phyloP scores from a whole-genome alignment of 1,140 invertebrate species.

The Leptopilina clavipes region DNA sequence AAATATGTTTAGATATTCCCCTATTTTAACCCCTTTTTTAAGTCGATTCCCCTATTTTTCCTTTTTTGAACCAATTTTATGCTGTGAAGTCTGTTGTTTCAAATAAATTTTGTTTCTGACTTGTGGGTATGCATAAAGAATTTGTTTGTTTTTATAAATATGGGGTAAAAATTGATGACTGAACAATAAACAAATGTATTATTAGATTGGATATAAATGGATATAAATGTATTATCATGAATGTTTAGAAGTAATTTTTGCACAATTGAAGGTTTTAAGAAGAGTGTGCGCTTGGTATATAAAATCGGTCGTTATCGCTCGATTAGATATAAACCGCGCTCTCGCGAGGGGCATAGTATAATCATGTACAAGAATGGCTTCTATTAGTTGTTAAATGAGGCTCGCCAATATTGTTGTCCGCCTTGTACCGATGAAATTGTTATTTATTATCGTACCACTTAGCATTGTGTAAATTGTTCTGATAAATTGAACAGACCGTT shows the following conservation, averaged over 20 bases:
- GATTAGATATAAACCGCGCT: conserved; percentile 37
- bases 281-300: conserved; percentile 23
- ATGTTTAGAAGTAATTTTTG: background rate
- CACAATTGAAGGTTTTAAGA: conserved; percentile 18
- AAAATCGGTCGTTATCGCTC: conserved; percentile 42
- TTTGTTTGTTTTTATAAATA: too few species aligned
- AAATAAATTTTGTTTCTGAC: too few species aligned
- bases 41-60: too few species aligned
- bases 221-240: background rate
- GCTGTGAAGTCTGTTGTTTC: too few species aligned
- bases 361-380: conserved; percentile 28
- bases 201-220: too few species aligned
- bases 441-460: conserved; percentile 26
- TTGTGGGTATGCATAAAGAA: too few species aligned
- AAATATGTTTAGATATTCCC: too few species aligned
- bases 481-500: conserved; percentile 33
- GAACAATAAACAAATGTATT: too few species aligned
- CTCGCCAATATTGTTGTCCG: conserved; percentile 33
- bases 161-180: too few species aligned
- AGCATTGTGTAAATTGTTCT: conserved; percentile 34
- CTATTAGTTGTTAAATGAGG: conserved; percentile 25
- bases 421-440: conserved; percentile 29
- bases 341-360: background rate
- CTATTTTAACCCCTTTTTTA: too few species aligned
- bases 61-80: too few species aligned